Base-by-base conservation (phyloP, 2,113 vertebrate genomes). In the Alaudala cheleensis region DNA sequence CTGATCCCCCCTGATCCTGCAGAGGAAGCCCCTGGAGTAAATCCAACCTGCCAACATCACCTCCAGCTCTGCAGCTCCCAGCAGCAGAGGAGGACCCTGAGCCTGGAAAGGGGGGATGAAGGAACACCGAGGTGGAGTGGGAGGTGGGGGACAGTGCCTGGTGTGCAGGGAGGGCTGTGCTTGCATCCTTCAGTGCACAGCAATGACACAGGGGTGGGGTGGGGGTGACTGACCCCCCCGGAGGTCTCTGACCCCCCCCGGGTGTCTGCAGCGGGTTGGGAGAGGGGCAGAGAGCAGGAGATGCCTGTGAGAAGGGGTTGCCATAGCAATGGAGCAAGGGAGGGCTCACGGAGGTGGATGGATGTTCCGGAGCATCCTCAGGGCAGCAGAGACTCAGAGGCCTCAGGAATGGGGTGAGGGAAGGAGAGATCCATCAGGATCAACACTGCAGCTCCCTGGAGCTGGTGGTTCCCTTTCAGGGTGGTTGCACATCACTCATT, bases 251-350 rank as follows among this genome's bases (percentile, higher is more conserved):
- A 50, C 33, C 53, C 49, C 11, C 15, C 8, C 21, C 0, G 1
- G 28, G 31, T 77, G 53, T 71, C 77, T 79, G 86, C 40, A 29
- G 80, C 80, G 73, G 92, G 76, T 47, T 44, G 34, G 31, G 64
- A 91, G 70, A 11, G 1, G 90, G 92, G 50, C 66, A 81, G 51
- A 1, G 20, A 72, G 42, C 26, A 90, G 45, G 42, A 91, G 88
- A 51, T 4, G 87, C 22, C 53, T 45, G 77, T 49, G 77, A 37
- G 51, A 81, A 44, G n/a, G 39, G 34, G 88, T 97, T 96, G 89
- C 94, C 86, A 95, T 95, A 84, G 91, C 91, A 73, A 95, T 94
- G 77, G 88, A n/a, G n/a, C n/a, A n/a, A n/a, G n/a, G n/a, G n/a
- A 94, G 62, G 65, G 73, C 92, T 84, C 72, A 12, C 0, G 0